Evolutionary conservation across 2,888 invertebrate genomes (phyloP), one percentile per base, ranked within the genome.

Genomic region (Meliscaeva auricollis): DNA sequence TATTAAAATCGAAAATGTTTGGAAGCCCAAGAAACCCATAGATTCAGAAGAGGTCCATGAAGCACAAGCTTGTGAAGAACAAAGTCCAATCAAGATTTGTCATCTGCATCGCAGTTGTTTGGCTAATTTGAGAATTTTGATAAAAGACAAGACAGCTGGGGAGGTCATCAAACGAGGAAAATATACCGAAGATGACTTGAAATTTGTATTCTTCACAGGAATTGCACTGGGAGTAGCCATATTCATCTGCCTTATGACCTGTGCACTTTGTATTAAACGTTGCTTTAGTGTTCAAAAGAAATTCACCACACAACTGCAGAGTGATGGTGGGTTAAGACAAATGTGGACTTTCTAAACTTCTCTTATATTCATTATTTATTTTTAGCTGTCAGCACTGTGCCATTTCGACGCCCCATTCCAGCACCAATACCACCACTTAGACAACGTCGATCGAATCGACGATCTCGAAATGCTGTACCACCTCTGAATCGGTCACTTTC

Each of bases 151-250:
- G 9, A 48, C 50, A 9, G 6, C 54, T 26, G 70, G 4, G 32
- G 87, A 2, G 70, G 87, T 41, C 74, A 30, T 58, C 48, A 87
- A 22, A 11, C 50, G 48, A 8, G 30, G 73, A 32, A 82, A 85
- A 74, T 90, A 88, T 60, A 89, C 89, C 11, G 88, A 89, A 77
- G 87, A 90, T 52, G 90, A 90, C 74, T 83, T 91, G 7, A 89
- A 89, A 69, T 88, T 91, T 77, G 90, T 89, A 13, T 91, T 91
- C 52, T 87, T 90, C 0, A 88, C 91, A 64, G 91, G 91, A 1
- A 87, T 89, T 2, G 89, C 89, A 15, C 85, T 90, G 2, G 91
- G 91, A 50, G 87, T 90, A 38, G 89, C 90, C 17, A 72, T 89
- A 69, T 88, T 90, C 52, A 89, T 89, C 15, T 89, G 89, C 54